Percentiles rank a stretch among this genome's conserved stretches.
These are phyloP conservation scores for Hybos culiciformis DNA, from an alignment of 2,888 invertebrate genomes.

Conservation along the genomic window DNA sequence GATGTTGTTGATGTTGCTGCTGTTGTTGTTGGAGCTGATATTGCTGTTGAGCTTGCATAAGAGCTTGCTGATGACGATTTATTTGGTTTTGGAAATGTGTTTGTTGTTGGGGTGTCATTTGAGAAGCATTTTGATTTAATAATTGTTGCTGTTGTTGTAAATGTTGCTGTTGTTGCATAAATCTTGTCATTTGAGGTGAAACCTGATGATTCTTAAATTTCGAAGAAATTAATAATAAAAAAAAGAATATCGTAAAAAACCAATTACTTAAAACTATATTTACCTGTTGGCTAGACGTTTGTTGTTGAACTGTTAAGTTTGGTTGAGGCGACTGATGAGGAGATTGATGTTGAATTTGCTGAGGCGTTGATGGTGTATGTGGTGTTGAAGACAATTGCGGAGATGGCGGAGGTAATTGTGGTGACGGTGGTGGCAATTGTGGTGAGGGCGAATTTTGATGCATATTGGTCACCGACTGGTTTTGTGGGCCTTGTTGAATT, in stretches of 20 bases:
- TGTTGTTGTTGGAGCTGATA: slow-evolving; percentile 18
- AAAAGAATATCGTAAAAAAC: no score
- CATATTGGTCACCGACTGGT: slow-evolving; percentile 3
- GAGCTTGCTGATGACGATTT: slow-evolving; percentile 9
- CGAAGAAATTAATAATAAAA: no score
- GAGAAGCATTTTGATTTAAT: slow-evolving; percentile 6
- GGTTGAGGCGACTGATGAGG: slow-evolving; percentile 26
- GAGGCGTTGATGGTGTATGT: slow-evolving; percentile 13
- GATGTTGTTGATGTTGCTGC: slow-evolving; percentile 18
- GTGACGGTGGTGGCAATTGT: slow-evolving; percentile 12
- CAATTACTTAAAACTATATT: no score
- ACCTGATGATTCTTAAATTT: slow-evolving; percentile 18
- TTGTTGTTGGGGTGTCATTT: slow-evolving; percentile 12
- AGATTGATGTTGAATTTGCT: slow-evolving; percentile 17
- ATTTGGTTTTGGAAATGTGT: slow-evolving; percentile 4
- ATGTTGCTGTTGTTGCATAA: slow-evolving; percentile 5
- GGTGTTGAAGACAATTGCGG: slow-evolving; percentile 25
- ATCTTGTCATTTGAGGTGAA: slow-evolving; percentile 12
- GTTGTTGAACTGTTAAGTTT: slow-evolving; percentile 21
- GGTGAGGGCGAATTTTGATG: slow-evolving; percentile 9
- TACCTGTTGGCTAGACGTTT: slow-evolving; percentile 19
- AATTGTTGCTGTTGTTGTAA: slow-evolving; percentile 7
- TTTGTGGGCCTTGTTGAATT: neutral
- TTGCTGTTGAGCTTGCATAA: slow-evolving; percentile 20
- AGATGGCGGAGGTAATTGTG: slow-evolving; percentile 14